phyloP scores from a whole-genome alignment of 2,113 vertebrate genomes.

The Mandrillus leucophaeus region DNA sequence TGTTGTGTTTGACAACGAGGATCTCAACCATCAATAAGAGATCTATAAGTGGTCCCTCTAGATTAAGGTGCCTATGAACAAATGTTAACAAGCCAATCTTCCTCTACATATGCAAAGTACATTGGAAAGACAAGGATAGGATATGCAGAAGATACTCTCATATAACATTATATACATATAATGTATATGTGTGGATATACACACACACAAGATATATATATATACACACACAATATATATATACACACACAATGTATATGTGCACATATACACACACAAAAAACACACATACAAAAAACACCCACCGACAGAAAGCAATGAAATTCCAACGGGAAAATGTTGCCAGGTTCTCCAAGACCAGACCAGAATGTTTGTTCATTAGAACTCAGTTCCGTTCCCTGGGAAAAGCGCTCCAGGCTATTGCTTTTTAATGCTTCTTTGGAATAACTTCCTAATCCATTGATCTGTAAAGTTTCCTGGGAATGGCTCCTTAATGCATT shows the following conservation, averaged over 20 bases:
- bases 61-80: not conserved
- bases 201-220: too few relatives aligned
- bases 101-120: not conserved
- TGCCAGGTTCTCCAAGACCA: not conserved
- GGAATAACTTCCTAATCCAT: not conserved
- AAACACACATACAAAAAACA: too few relatives aligned
- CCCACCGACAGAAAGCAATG: too few relatives aligned
- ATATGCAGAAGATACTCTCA: not conserved
- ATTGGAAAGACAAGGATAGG: not conserved
- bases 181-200: not conserved
- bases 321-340: not conserved
- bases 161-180: not conserved
- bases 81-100: not conserved
- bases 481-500: not conserved
- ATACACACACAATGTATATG: too few relatives aligned
- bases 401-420: not conserved
- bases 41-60: not conserved
- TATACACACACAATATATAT: too few relatives aligned
- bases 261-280: too few relatives aligned
- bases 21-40: not conserved
- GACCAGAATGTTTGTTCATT: not conserved
- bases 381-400: not conserved
- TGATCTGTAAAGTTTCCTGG: not conserved
- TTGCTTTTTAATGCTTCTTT: not conserved
- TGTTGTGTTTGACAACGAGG: not conserved